These are phyloP conservation scores for Delia radicum DNA, from an alignment of 1,140 invertebrate species.

Conservation along the genomic window DNA sequence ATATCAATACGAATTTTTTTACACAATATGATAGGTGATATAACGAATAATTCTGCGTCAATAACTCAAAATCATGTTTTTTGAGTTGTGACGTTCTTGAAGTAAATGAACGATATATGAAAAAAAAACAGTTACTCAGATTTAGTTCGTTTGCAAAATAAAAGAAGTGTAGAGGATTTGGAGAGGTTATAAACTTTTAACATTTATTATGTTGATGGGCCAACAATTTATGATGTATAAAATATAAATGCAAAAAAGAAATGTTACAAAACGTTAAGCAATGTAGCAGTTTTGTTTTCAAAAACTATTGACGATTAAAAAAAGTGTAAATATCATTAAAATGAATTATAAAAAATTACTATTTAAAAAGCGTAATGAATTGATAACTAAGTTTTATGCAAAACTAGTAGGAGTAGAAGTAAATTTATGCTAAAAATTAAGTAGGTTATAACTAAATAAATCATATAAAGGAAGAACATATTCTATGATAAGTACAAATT, in stretches of 20 bases:
- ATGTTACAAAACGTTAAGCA: background rate
- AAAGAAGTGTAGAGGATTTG: background rate
- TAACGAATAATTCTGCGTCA: too few species aligned
- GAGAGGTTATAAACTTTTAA: background rate
- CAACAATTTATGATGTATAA: background rate
- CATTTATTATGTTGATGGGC: constrained; percentile 1
- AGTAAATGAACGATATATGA: too few species aligned
- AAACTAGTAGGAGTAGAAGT: too few species aligned
- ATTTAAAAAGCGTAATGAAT: constrained; percentile 2
- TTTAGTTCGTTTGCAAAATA: background rate
- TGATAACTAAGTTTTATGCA: background rate
- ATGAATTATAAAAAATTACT: background rate
- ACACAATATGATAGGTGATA: too few species aligned
- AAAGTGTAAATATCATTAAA: background rate
- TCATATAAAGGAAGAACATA: too few species aligned
- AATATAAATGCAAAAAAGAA: too few species aligned
- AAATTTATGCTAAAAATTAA: too few species aligned
- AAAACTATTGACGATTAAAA: background rate
- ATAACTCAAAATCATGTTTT: too few species aligned
- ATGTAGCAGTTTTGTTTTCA: background rate
- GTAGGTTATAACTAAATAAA: too few species aligned
- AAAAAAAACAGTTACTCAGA: background rate
- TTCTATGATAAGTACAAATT: too few species aligned
- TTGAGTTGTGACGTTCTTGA: too few species aligned
- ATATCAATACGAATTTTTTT: background rate